Percentiles rank a stretch among this genome's conserved stretches.
Conservation (phyloP, 2,113 vertebrate species). For the Cinclus cinclus region DNA sequence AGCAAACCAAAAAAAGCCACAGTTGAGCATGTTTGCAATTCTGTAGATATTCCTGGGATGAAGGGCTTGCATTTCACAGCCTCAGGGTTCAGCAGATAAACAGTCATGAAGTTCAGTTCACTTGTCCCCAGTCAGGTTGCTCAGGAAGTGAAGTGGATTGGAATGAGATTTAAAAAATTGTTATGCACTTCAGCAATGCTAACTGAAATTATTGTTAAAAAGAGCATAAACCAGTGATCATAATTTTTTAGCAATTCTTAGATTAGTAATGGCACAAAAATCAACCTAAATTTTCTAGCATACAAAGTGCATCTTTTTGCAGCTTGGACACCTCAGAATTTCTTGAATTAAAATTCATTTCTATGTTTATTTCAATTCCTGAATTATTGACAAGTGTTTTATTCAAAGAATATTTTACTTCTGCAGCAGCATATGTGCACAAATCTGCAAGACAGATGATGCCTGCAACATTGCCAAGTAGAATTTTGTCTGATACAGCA, state of each 20-base stretch:
- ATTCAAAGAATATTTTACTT: neutral
- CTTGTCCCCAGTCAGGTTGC: neutral
- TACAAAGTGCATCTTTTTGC: neutral
- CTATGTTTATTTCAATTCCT: neutral
- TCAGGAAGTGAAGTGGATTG: neutral
- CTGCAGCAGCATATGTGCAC: neutral
- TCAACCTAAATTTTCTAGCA: neutral
- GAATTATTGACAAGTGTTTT: neutral
- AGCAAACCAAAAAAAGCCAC: neutral
- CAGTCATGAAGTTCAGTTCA: neutral
- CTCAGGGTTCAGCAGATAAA: neutral
- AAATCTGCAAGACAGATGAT: neutral
- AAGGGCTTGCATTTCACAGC: neutral
- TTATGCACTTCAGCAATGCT: neutral
- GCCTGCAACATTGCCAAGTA: neutral
- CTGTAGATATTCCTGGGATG: neutral
- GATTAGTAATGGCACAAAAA: neutral
- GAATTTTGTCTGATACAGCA: neutral
- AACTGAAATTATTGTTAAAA: neutral
- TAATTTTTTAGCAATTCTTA: neutral
- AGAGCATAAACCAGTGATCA: neutral
- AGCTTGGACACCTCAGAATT: neutral
- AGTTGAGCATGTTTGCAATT: neutral
- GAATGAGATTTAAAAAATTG: neutral
- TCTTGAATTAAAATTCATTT: neutral